Conservation (phyloP, 2,797 vertebrate species). For the Lagorchestes hirsutus region DNA sequence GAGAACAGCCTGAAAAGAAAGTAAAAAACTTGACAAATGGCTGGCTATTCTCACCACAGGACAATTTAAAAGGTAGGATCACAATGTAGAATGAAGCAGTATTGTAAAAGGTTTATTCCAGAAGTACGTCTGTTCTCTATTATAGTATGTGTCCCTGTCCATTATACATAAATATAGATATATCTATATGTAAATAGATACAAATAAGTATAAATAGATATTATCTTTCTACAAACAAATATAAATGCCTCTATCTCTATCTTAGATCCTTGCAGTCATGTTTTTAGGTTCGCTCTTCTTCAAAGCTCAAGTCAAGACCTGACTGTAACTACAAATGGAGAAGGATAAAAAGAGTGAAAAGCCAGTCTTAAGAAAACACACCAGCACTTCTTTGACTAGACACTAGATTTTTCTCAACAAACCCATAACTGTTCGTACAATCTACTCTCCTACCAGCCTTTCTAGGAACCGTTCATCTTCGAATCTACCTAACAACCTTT, state of each 20-base stretch:
- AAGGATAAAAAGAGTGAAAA: not conserved
- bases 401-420: conserved; percentile 37
- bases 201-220: not conserved
- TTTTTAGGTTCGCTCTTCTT: conserved; percentile 15
- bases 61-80: conserved; percentile 56
- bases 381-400: conserved; percentile 13
- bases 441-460: not conserved
- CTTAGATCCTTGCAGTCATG: conserved; percentile 1
- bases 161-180: not conserved
- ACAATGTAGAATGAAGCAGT: conserved; percentile 36
- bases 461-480: not conserved
- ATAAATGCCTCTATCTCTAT: not conserved
- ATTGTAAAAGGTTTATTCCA: conserved; percentile 3
- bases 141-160: not conserved
- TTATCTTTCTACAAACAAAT: not conserved
- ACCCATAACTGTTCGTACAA: not conserved
- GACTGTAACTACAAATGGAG: conserved; percentile 50
- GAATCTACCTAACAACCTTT: conserved; percentile 39
- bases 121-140: not conserved
- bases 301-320: not conserved
- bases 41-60: conserved; percentile 16
- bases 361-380: conserved; percentile 31
- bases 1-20: conserved; percentile 53
- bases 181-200: not conserved
- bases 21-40: conserved; percentile 27